Base-by-base conservation (phyloP, 2,113 vertebrate species). In the Dromaius novaehollandiae region DNA sequence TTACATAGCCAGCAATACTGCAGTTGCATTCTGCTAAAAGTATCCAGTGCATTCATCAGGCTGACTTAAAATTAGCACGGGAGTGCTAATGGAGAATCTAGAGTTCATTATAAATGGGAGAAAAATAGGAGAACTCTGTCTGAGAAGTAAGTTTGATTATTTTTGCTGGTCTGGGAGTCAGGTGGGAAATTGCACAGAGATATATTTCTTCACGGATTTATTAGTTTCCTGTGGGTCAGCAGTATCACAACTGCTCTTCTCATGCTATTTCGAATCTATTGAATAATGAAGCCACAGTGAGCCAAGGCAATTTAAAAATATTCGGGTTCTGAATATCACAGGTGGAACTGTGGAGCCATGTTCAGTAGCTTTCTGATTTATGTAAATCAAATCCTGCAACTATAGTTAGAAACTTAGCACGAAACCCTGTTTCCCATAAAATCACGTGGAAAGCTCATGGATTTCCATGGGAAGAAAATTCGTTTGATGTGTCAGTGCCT, bases 291-390 rank as follows among this genome's bases (percentile, higher is more conserved):
- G 26, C 6, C 38, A 7, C 12, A 19, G 25, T 55, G 2, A 81
- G 7, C 2, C 25, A 71, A 64, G 24, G 7, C 9, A 71, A 61
- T 81, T 82, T 38, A 55, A 86, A 66, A 75, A 75, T 40, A 11
- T 14, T 7, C 5, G 20, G 26, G 9, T 32, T 83, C 44, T 70
- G 30, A 85, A 89, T 4, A 14, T 80, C 56, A 51, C 4, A 32
- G 7, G 2, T 71, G 75, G 36, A 86, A n/a, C 16, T 75, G 6
- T 9, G 11, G 7, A 4, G 2, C 6, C 68, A 66, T 0, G 0
- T 44, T 80, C 42, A 46, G 10, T 61, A 3, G 0, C 60, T 66
- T 83, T 84, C 38, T 70, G 7, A 19, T 32, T 21, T 75, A 3
- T 21, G 2, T 17, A 89, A 82, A 92, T 34, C 34, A 83, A 34